Conservation (phyloP, 35 echinoderm and acorn worm species). For the Ptychodera flava region DNA sequence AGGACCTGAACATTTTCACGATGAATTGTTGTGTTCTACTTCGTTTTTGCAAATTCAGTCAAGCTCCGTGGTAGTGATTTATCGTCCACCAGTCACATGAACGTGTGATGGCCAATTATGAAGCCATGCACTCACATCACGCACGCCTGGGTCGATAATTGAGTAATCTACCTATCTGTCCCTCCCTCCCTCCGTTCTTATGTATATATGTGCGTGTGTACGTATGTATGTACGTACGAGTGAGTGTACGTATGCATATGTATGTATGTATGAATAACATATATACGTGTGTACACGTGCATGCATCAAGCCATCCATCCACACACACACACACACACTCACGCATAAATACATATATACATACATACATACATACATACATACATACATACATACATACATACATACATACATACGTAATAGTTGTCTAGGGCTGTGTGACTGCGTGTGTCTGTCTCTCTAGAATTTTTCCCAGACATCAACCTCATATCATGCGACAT, state of each 20-base stretch:
- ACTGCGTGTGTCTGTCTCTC: too few relatives aligned
- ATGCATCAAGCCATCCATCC: too few relatives aligned
- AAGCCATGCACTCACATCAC: background rate
- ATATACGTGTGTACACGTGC: background rate
- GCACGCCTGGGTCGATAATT: background rate
- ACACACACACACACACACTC: background rate
- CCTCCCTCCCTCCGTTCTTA: too few relatives aligned
- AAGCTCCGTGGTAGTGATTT: background rate
- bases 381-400: background rate
- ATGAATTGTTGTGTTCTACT: background rate
- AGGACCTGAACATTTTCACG: too few relatives aligned
- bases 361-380: background rate
- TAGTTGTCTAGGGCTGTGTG: too few relatives aligned
- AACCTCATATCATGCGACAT: too few relatives aligned
- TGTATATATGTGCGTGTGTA: background rate
- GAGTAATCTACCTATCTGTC: too few relatives aligned
- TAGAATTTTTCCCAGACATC: too few relatives aligned
- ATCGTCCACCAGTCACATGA: too few relatives aligned
- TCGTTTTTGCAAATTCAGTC: background rate
- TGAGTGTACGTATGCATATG: background rate
- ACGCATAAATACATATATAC: background rate
- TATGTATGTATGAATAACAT: background rate
- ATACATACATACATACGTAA: background rate
- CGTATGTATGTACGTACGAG: background rate
- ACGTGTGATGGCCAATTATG: too few relatives aligned